phyloP scores from a whole-genome alignment of 2,888 invertebrate genomes.

The Trachelus iudaicus region DNA sequence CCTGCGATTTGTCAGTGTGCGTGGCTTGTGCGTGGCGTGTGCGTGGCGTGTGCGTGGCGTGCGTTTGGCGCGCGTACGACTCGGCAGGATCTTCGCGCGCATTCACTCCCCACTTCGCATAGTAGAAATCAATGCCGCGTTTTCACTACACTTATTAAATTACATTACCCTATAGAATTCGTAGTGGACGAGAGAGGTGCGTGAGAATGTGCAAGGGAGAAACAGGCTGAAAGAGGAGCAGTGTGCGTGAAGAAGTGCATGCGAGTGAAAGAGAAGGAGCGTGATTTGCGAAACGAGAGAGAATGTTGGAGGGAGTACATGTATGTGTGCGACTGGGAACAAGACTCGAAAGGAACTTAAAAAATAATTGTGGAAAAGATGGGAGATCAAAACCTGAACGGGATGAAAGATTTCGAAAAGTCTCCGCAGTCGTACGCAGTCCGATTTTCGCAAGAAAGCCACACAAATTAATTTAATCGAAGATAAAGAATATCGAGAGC shows the following conservation, averaged over 20 bases:
- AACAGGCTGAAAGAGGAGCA: too few relatives aligned
- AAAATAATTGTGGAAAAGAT: not conserved
- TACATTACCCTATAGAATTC: conserved; percentile 20
- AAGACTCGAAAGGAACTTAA: not conserved
- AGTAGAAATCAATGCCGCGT: conserved; percentile 41
- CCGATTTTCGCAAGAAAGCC: too few relatives aligned
- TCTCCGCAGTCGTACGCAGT: too few relatives aligned
- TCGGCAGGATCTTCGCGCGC: too few relatives aligned
- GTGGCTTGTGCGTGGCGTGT: too few relatives aligned
- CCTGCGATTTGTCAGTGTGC: too few relatives aligned
- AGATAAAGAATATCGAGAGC: too few relatives aligned
- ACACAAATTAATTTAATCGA: too few relatives aligned
- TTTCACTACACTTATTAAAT: conserved; percentile 40
- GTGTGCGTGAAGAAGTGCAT: conserved; percentile 36
- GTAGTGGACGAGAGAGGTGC: not conserved
- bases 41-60: too few relatives aligned
- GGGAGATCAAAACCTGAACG: not conserved
- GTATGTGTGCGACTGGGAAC: not conserved
- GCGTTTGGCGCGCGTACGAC: too few relatives aligned
- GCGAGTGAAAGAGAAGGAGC: conserved; percentile 64
- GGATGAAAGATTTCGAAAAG: too few relatives aligned
- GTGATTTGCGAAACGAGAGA: conserved; percentile 60
- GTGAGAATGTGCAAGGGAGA: not conserved
- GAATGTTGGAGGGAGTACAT: not conserved
- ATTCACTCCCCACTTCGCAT: too few relatives aligned